Conservation (phyloP, 2,888 invertebrate genomes). For the Trissolcus brochymenae region DNA sequence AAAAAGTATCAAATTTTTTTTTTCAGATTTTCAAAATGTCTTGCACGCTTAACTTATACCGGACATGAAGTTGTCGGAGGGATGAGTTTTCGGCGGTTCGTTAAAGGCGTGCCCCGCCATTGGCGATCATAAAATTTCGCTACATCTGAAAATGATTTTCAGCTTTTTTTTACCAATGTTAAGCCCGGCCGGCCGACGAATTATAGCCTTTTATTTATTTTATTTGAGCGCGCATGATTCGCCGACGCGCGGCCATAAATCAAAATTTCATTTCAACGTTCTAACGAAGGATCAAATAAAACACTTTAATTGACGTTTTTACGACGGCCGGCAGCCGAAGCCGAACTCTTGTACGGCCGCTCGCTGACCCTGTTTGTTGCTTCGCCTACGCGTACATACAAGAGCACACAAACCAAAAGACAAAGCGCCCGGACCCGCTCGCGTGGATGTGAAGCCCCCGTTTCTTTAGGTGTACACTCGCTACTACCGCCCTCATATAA, state of each 20-base stretch:
- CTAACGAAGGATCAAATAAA: constrained; percentile 77
- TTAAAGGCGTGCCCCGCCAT: constrained; percentile 24
- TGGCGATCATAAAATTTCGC: constrained; percentile 52
- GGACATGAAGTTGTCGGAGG: constrained; percentile 31
- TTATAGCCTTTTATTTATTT: constrained; percentile 76
- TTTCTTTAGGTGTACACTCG: constrained; percentile 36
- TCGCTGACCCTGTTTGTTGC: constrained; percentile 65
- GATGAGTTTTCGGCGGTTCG: constrained; percentile 44
- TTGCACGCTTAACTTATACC: not conserved
- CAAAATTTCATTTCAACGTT: constrained; percentile 77
- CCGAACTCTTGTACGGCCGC: constrained; percentile 68
- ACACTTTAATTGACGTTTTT: constrained; percentile 77
- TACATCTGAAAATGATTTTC: constrained; percentile 56
- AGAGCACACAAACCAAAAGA: constrained; percentile 29
- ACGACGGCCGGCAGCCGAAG: constrained; percentile 76
- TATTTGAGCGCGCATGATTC: constrained; percentile 66
- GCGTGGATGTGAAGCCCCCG: constrained; percentile 29
- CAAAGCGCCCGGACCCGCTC: constrained; percentile 16
- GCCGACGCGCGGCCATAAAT: constrained; percentile 69
- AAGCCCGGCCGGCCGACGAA: constrained; percentile 67
- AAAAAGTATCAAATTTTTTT: not conserved
- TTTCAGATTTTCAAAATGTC: not conserved
- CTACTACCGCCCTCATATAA: constrained; percentile 35
- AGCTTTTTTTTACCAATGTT: constrained; percentile 43
- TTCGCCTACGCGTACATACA: constrained; percentile 58